These are phyloP conservation scores for Ciconia stormi DNA, from an alignment of 2,113 vertebrate genomes.

Conservation along the genomic window DNA sequence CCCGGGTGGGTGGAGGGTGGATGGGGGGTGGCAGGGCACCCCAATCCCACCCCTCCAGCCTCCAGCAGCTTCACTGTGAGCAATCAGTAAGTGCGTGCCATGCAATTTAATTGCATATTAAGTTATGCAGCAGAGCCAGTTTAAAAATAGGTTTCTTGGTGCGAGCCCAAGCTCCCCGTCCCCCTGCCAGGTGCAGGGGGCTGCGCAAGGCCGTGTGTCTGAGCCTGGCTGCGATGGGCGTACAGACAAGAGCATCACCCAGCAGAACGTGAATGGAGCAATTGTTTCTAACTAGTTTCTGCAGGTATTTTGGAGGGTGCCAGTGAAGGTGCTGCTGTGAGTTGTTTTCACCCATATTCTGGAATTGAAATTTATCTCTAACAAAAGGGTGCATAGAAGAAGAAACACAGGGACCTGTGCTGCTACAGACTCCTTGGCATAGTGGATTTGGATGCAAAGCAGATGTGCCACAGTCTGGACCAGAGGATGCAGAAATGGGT, in stretches of 20 bases:
- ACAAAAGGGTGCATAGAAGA: neutral
- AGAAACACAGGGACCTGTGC: neutral
- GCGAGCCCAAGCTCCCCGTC: neutral
- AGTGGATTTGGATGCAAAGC: neutral
- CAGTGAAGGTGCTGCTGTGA: neutral
- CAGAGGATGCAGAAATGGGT: neutral
- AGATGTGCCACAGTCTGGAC: neutral
- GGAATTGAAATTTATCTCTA: neutral
- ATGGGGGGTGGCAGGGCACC: neutral
- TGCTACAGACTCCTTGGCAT: neutral
- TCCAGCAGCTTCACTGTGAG: neutral
- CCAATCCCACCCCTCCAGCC: neutral
- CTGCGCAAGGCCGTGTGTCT: neutral
- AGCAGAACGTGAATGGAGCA: neutral
- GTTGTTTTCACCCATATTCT: fast-evolving
- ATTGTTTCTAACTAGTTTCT: neutral
- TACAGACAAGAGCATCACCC: neutral
- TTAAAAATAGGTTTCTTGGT: neutral
- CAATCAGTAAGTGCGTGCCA: neutral
- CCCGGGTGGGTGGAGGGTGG: fast-evolving
- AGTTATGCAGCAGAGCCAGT: neutral
- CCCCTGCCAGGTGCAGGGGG: fast-evolving
- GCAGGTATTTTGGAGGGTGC: neutral
- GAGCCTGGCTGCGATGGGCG: neutral
- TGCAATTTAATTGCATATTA: neutral